These are phyloP conservation scores for Salpingus planirostris DNA, from an alignment of 2,888 invertebrate species.

Conservation along the genomic window DNA sequence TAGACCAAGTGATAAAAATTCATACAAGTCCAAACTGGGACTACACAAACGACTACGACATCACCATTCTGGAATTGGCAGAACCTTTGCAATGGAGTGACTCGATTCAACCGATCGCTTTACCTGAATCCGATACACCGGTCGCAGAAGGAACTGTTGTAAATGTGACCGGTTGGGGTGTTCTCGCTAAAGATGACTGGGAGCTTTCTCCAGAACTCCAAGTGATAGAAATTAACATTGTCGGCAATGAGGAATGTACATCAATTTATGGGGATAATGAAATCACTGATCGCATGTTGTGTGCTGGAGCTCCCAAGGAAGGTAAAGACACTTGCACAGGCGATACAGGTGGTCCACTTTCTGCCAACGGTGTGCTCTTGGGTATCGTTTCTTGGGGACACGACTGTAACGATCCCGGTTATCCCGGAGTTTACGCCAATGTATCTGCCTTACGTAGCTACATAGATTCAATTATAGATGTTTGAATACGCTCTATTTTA, in stretches of 20 bases:
- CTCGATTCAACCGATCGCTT: conserved; percentile 1
- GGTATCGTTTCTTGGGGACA: conserved; percentile 16
- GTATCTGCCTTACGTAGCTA: no score
- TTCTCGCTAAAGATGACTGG: conserved; percentile 6
- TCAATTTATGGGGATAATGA: conserved; percentile 5
- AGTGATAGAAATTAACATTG: conserved; percentile 13
- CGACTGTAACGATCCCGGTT: conserved; percentile 9
- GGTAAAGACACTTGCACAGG: conserved; percentile 47
- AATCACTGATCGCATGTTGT: conserved; percentile 45
- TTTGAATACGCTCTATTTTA: no score
- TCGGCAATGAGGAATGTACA: conserved; percentile 16
- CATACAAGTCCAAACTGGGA: conserved; percentile 3
- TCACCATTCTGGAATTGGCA: conserved; percentile 5
- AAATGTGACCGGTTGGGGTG: conserved; percentile 18
- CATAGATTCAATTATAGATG: no score
- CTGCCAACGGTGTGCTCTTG: conserved; percentile 13
- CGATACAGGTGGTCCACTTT: conserved; percentile 22
- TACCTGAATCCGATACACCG: conserved; percentile 1
- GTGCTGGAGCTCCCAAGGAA: conserved; percentile 43
- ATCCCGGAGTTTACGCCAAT: conserved; percentile 16
- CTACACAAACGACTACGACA: conserved; percentile 5
- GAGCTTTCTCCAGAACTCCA: conserved; percentile 8
- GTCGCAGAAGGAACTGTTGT: conserved; percentile 2
- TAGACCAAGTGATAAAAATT: conserved; percentile 1
- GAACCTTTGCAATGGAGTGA: conserved; percentile 1